These are phyloP conservation scores for Chrysina gloriosa DNA, from an alignment of 2,888 invertebrate genomes.

Conservation along the genomic window DNA sequence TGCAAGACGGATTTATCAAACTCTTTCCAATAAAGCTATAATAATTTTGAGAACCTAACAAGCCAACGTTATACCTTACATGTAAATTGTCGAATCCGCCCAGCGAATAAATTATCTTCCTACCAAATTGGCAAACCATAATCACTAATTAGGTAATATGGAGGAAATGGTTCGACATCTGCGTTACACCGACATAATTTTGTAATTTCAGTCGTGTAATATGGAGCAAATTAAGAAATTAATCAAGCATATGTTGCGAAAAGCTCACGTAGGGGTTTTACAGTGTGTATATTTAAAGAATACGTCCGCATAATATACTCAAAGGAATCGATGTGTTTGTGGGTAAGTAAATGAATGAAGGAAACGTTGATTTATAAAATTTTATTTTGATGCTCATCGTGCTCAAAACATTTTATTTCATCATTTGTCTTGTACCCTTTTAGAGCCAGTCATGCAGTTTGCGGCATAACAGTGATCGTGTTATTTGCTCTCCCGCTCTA, in stretches of 20 bases:
- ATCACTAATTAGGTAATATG: conserved; percentile 16
- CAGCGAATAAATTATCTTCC: conserved; percentile 28
- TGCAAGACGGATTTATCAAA: background rate
- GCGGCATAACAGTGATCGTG: too few species aligned
- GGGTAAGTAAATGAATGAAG: too few species aligned
- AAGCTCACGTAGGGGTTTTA: background rate
- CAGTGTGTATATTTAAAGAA: background rate
- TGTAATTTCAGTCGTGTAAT: conserved; percentile 14
- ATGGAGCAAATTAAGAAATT: conserved; percentile 28
- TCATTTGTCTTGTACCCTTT: too few species aligned
- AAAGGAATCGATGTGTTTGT: too few species aligned
- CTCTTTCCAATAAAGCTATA: background rate
- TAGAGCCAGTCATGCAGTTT: too few species aligned
- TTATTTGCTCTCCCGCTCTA: too few species aligned
- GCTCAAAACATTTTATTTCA: too few species aligned
- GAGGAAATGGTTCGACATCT: conserved; percentile 24
- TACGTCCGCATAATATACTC: too few species aligned
- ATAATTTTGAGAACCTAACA: background rate
- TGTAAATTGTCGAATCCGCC: conserved; percentile 25
- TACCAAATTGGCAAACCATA: conserved; percentile 14
- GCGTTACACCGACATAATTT: conserved; percentile 8
- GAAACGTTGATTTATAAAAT: too few species aligned
- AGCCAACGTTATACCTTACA: background rate
- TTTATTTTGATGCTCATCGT: too few species aligned
- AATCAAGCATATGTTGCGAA: conserved; percentile 24